These are phyloP conservation scores for Sorex araneus DNA, from an alignment of 2,113 vertebrate species.

Conservation along the genomic window DNA sequence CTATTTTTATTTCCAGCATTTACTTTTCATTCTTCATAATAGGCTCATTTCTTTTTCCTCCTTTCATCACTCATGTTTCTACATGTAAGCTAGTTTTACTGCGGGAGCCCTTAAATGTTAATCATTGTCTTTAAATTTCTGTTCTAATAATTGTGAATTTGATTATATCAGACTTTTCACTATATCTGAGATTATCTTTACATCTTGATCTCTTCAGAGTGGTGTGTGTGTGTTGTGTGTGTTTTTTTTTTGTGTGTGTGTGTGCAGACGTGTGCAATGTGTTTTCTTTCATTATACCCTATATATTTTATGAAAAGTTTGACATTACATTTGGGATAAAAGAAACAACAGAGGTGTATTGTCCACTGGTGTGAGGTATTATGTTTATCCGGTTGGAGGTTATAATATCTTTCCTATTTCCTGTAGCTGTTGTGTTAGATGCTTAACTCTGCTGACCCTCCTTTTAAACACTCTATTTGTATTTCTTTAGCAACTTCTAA, in stretches of 20 bases:
- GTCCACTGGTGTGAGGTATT: not conserved
- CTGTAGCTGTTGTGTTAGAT: not conserved
- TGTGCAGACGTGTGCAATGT: not conserved
- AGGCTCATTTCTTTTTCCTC: not conserved
- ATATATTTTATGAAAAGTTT: not conserved
- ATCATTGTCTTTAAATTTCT: not conserved
- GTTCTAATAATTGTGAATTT: too few relatives aligned
- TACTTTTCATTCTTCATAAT: not conserved
- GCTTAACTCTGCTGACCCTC: not conserved
- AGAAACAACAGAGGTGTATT: not conserved
- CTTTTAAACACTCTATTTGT: not conserved
- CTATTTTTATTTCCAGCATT: not conserved
- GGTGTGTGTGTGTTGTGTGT: too few relatives aligned
- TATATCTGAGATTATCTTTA: too few relatives aligned
- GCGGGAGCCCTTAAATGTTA: not conserved
- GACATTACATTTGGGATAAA: not conserved
- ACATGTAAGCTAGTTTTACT: not conserved
- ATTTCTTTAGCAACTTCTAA: not conserved
- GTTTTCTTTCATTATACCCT: not conserved
- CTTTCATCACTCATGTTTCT: not conserved
- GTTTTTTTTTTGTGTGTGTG: too few relatives aligned
- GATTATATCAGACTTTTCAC: too few relatives aligned
- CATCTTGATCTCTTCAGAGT: too few relatives aligned
- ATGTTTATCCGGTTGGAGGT: not conserved
- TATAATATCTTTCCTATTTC: not conserved